Evolutionary conservation across 2,888 invertebrate genomes (phyloP).

Genomic region (Pimpla rufipes): DNA sequence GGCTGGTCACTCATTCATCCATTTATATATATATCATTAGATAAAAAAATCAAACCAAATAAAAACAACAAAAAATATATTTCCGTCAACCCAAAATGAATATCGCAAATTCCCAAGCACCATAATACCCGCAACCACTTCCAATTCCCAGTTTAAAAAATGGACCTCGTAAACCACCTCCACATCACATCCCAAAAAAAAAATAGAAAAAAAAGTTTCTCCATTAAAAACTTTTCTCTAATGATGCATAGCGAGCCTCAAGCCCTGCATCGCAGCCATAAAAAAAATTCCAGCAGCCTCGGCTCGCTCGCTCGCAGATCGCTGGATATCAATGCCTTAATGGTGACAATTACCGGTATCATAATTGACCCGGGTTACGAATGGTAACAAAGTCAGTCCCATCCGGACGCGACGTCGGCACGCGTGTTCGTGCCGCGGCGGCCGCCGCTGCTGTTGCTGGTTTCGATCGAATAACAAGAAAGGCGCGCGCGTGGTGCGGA

Average conservation of each 20-base stretch:
- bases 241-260: not conserved
- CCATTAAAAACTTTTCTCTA: conserved; percentile 15
- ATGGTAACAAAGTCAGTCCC: conserved; percentile 36
- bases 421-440: conserved; percentile 19
- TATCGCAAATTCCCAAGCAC: not conserved
- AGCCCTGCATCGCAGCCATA: conserved; percentile 19
- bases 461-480: conserved; percentile 57
- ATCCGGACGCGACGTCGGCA: conserved; percentile 28
- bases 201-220: not conserved
- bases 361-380: conserved; percentile 40
- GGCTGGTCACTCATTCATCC: too few species aligned
- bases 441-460: conserved; percentile 16
- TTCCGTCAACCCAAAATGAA: too few species aligned
- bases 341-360: conserved; percentile 40
- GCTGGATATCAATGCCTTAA: conserved; percentile 36
- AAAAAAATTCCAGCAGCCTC: conserved; percentile 24
- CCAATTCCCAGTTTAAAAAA: not conserved
- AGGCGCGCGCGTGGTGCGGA: conserved; percentile 34
- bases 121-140: not conserved
- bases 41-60: too few species aligned
- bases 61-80: too few species aligned
- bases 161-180: not conserved
- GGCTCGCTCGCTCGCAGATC: not conserved
- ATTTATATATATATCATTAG: too few species aligned
- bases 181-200: not conserved